phyloP scores from a whole-genome alignment of 2,888 invertebrate genomes.

The Thyatira batis region DNA sequence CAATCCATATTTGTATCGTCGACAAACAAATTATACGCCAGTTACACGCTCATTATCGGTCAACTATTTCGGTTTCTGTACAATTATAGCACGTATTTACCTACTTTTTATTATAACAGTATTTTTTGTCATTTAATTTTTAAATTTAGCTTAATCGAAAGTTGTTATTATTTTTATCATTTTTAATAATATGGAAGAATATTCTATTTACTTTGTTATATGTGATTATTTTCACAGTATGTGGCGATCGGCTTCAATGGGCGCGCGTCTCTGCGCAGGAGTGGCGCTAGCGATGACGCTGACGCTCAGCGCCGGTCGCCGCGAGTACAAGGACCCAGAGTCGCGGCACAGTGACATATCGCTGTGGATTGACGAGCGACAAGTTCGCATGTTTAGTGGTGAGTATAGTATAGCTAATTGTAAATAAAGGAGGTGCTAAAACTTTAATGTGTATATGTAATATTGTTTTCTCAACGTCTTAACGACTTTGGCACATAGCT shows the following conservation, averaged over 20 bases:
- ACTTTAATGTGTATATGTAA: too few species aligned
- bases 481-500: too few species aligned
- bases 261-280: slow-evolving; percentile 67
- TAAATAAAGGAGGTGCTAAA: too few species aligned
- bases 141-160: not conserved
- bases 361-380: slow-evolving; percentile 95
- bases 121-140: slow-evolving; percentile 16
- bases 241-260: slow-evolving; percentile 64
- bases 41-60: slow-evolving; percentile 66
- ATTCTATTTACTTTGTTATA: not conserved
- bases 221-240: slow-evolving; percentile 40
- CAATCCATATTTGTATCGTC: slow-evolving; percentile 52
- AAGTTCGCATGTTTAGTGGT: slow-evolving; percentile 96
- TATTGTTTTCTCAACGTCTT: too few species aligned
- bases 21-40: slow-evolving; percentile 72
- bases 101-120: slow-evolving; percentile 21
- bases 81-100: slow-evolving; percentile 15
- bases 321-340: slow-evolving; percentile 63
- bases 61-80: slow-evolving; percentile 21
- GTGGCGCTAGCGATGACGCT: slow-evolving; percentile 69
- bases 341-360: slow-evolving; percentile 84
- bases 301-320: slow-evolving; percentile 64
- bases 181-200: not conserved
- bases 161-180: too few species aligned
- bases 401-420: slow-evolving; percentile 36